Base-by-base conservation (phyloP, 2,888 invertebrate species). In the Watsonalla cultraria region DNA sequence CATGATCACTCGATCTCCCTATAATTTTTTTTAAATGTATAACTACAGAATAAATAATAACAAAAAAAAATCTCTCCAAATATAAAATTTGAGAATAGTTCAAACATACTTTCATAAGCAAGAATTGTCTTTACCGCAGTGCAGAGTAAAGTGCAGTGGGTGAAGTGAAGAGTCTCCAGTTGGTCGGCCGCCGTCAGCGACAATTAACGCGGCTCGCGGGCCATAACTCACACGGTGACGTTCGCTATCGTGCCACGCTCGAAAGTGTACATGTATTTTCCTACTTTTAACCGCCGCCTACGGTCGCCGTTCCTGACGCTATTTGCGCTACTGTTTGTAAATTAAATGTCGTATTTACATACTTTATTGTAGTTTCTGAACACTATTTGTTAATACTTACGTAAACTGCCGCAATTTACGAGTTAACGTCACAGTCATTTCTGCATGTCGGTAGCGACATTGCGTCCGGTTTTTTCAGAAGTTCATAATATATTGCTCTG, bases 261-360 rank as follows among this genome's bases (percentile, higher is more conserved):
- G 63, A 66, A 69, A 65, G 59, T 61, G 66, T 70, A 70, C 74
- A 81, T 77, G 78, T 70, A 73, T 24, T 24, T 24, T 24, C 24
- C 75, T 73, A 78, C 76, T 78, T 78, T 76, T 69, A 76, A 68
- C 74, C 71, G 64, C 77, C 76, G 69, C 73, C 72, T 68, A 75
- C 74, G 60, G 64, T 59, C 62, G 59, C 63, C 58, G 64, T 65
- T 68, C 61, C 68, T 61, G 59, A 52, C 64, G 67, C 64, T 59
- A 70, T 72, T 71, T 71, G 64, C 70, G 70, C 62, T 57, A 71
- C 72, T 73, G 78, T 83, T 83, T 80, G 82, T 84, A 81, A 84
- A 84, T 86, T 84, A 84, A 84, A 86, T 84, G 82, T 76, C 62
- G 73, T 76, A 86, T 86, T 84, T 78, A 78, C 84, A 85, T 87